A percentile compares a stretch with the other conserved stretches of the same genome.
These are phyloP conservation scores for Polydrusus tereticollis DNA, from an alignment of 2,888 invertebrate genomes.

Conservation along the genomic window DNA sequence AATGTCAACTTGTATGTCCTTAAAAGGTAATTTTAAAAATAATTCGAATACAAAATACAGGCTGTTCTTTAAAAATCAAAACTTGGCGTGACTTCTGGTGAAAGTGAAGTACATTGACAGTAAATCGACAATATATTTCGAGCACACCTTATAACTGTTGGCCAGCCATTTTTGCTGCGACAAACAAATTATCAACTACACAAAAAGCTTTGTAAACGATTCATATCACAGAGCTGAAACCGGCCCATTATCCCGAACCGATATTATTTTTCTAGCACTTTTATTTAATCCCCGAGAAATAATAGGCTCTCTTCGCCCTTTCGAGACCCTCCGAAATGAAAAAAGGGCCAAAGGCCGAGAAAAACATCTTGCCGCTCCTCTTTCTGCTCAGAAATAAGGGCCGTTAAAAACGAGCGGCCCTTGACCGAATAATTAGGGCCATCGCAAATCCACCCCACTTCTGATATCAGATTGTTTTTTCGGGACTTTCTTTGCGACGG, in stretches of 20 bases:
- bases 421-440: slow-evolving; percentile 39
- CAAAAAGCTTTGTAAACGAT: neutral
- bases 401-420: slow-evolving; percentile 32
- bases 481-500: neutral
- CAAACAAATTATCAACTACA: neutral
- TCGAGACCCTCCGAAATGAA: slow-evolving; percentile 28
- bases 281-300: slow-evolving; percentile 24
- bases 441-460: slow-evolving; percentile 20
- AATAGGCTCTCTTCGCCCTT: slow-evolving; percentile 28
- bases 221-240: slow-evolving; percentile 4
- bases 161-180: too few relatives aligned
- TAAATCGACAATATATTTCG: neutral
- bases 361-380: slow-evolving; percentile 30
- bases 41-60: too few relatives aligned
- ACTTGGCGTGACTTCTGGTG: too few relatives aligned
- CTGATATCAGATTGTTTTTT: slow-evolving; percentile 13
- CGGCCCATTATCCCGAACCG: slow-evolving; percentile 1
- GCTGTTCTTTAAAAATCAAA: too few relatives aligned
- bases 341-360: slow-evolving; percentile 31
- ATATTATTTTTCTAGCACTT: slow-evolving; percentile 34
- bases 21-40: too few relatives aligned
- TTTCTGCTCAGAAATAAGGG: slow-evolving; percentile 17
- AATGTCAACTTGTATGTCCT: too few relatives aligned
- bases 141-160: too few relatives aligned
- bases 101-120: too few relatives aligned